Evolutionary conservation across 2,888 invertebrate genomes (phyloP).

Genomic region (Stenodema calcarata): DNA sequence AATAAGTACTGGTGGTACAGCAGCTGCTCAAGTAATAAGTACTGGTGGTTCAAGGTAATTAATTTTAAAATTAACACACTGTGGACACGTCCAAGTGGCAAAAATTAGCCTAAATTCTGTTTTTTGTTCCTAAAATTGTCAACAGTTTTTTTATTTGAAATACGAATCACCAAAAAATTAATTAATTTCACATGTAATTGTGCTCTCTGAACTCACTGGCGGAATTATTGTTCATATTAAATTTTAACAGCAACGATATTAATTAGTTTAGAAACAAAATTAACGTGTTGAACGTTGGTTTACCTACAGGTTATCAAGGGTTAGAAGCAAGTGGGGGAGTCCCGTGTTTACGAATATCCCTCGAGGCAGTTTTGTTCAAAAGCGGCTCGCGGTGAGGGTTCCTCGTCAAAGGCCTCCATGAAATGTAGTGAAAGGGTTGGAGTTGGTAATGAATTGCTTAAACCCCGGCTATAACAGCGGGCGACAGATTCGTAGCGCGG

Average conservation of each 20-base stretch:
- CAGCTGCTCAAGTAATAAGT: too few relatives aligned
- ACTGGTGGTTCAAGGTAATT: too few relatives aligned
- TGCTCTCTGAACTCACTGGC: too few relatives aligned
- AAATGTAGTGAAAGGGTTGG: background rate
- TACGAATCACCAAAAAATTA: too few relatives aligned
- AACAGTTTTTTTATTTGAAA: too few relatives aligned
- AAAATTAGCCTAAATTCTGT: too few relatives aligned
- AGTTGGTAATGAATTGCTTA: constrained; percentile 18
- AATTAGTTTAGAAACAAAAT: background rate
- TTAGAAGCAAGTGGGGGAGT: background rate
- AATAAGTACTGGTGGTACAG: too few relatives aligned
- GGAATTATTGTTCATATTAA: too few relatives aligned
- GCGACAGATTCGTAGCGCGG: background rate
- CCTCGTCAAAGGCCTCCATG: background rate
- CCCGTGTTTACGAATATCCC: background rate
- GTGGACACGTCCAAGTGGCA: too few relatives aligned
- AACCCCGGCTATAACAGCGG: background rate
- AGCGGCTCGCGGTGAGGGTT: background rate
- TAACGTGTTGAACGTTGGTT: background rate
- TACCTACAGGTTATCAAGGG: background rate
- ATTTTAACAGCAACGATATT: background rate
- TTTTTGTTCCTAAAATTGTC: too few relatives aligned
- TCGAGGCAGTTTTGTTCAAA: background rate
- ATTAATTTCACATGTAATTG: too few relatives aligned
- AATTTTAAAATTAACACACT: too few relatives aligned